Conservation (phyloP, 1,140 invertebrate genomes). For the Calliphora vicina region DNA sequence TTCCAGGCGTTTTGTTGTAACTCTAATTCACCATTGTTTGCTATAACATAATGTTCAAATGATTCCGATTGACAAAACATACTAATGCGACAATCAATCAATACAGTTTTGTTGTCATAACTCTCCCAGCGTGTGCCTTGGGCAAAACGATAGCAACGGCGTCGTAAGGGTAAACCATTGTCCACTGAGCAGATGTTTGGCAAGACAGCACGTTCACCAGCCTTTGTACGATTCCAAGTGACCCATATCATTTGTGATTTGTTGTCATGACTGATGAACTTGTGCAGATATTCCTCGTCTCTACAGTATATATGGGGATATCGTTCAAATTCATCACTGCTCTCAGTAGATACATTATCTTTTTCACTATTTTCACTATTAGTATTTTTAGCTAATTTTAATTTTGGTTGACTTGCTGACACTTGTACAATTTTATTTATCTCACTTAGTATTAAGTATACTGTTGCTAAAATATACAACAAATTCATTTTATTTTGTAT, state of each 20-base stretch:
- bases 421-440: neutral
- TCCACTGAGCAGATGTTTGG: slow-evolving; percentile 9
- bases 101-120: neutral
- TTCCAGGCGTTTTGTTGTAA: slow-evolving; percentile 49
- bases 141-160: neutral
- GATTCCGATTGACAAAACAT: slow-evolving; percentile 34
- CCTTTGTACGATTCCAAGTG: slow-evolving; percentile 8
- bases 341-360: neutral
- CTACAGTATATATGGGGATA: neutral
- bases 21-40: neutral
- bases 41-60: slow-evolving; percentile 38
- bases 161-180: slow-evolving; percentile 2
- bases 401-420: neutral
- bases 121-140: neutral
- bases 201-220: neutral
- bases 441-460: neutral
- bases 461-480: neutral
- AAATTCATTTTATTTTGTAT: neutral
- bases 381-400: neutral
- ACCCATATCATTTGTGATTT: neutral
- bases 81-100: neutral
- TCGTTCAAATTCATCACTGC: neutral
- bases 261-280: neutral
- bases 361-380: neutral
- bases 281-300: neutral